These are phyloP conservation scores for Hydropotes inermis DNA, from an alignment of 2,113 vertebrate species.

Conservation along the genomic window DNA sequence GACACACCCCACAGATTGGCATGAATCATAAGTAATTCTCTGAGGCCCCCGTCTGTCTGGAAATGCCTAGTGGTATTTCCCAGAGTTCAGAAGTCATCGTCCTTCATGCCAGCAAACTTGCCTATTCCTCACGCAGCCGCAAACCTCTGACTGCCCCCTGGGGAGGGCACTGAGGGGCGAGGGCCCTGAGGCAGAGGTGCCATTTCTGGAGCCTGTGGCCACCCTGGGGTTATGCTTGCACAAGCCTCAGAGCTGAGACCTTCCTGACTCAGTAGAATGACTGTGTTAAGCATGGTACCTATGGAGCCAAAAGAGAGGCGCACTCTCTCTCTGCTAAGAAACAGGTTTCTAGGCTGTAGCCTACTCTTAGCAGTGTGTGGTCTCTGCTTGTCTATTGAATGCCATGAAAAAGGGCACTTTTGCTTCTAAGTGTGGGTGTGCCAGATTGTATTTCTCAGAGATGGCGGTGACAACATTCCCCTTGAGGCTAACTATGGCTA, in stretches of 20 bases:
- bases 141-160: not conserved
- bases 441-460: not conserved
- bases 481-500: not conserved
- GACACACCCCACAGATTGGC: conserved; percentile 37
- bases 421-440: not conserved
- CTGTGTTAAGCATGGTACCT: not conserved
- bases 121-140: not conserved
- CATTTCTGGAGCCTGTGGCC: not conserved
- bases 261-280: not conserved
- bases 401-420: not conserved
- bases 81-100: conserved; percentile 22
- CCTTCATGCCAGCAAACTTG: not conserved
- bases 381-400: not conserved
- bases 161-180: not conserved
- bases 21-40: conserved; percentile 63
- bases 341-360: not conserved
- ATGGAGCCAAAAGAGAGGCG: not conserved
- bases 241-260: not conserved
- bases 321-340: not conserved
- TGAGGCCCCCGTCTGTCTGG: conserved; percentile 54
- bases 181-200: not conserved
- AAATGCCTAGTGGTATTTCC: conserved; percentile 50
- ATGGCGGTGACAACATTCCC: not conserved
- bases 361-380: not conserved
- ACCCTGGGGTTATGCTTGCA: not conserved